A percentile compares a stretch with the other conserved stretches of the same genome.
Conservation (phyloP, 2,113 vertebrate species). For the Mastomys natalensis region DNA sequence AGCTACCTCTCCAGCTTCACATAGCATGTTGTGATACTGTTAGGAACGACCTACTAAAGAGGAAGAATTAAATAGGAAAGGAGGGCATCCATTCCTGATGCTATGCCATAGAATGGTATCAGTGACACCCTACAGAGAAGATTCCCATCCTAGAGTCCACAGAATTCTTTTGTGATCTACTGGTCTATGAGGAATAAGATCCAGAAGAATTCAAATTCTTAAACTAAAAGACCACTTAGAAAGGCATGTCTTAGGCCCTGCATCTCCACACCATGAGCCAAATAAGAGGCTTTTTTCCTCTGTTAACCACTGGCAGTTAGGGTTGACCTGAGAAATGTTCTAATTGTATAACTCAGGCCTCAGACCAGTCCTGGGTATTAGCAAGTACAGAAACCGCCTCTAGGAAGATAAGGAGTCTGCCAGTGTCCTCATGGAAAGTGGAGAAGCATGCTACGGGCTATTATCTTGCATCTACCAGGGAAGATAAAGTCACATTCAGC, state of each 20-base stretch:
- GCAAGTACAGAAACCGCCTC: not conserved
- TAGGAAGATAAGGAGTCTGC: not conserved
- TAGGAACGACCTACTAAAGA: not conserved
- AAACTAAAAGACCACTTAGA: not conserved
- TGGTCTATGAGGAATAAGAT: not conserved
- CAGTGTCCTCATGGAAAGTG: not conserved
- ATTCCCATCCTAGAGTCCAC: not conserved
- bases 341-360: not conserved
- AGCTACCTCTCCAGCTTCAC: not conserved
- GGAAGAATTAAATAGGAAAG: not conserved
- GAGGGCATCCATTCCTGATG: not conserved
- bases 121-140: not conserved
- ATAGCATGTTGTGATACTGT: not conserved
- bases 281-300: not conserved
- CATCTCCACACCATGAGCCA: not conserved
- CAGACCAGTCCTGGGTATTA: not conserved
- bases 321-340: not conserved
- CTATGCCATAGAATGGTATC: not conserved
- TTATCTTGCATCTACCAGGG: not conserved
- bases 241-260: not conserved
- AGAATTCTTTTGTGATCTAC: not conserved
- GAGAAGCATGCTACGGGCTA: not conserved
- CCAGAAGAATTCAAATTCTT: not conserved
- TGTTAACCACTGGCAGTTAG: not conserved
- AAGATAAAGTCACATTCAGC: not conserved